phyloP scores from a whole-genome alignment of 2,113 vertebrate genomes.

The Centropus bengalensis region DNA sequence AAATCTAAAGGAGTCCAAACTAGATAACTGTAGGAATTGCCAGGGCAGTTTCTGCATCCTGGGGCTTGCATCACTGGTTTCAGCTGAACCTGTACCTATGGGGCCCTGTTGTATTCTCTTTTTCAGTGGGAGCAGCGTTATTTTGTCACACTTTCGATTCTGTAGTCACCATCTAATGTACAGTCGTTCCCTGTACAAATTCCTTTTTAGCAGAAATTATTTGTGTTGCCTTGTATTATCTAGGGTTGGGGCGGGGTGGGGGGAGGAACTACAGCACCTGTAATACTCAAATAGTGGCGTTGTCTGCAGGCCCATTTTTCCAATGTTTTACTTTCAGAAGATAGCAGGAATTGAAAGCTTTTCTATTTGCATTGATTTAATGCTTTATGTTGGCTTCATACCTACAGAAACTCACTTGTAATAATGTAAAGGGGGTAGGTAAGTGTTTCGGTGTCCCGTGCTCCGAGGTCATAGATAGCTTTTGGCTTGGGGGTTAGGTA shows the following conservation, averaged over 20 bases:
- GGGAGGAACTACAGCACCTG: neutral
- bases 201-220: neutral
- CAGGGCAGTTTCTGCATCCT: constrained; percentile 29
- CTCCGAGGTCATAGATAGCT: neutral
- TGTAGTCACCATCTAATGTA: neutral
- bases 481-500: constrained; percentile 37
- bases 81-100: constrained; percentile 5
- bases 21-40: neutral
- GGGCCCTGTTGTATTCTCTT: neutral
- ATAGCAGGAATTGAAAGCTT: neutral
- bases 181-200: constrained; percentile 42
- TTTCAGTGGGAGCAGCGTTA: constrained; percentile 42
- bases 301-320: constrained; percentile 32
- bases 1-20: constrained; percentile 28
- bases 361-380: neutral
- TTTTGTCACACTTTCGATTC: constrained; percentile 17
- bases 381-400: neutral
- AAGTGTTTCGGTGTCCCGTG: constrained; percentile 9
- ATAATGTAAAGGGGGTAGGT: neutral
- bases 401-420: constrained; percentile 20
- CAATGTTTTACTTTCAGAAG: neutral
- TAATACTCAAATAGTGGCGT: neutral
- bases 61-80: constrained; percentile 34
- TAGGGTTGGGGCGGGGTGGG: neutral
- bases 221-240: constrained; percentile 58